Percentiles rank a stretch among this genome's conserved stretches.
phyloP scores from a whole-genome alignment of 2,113 vertebrate genomes.

The Leptosomus discolor region DNA sequence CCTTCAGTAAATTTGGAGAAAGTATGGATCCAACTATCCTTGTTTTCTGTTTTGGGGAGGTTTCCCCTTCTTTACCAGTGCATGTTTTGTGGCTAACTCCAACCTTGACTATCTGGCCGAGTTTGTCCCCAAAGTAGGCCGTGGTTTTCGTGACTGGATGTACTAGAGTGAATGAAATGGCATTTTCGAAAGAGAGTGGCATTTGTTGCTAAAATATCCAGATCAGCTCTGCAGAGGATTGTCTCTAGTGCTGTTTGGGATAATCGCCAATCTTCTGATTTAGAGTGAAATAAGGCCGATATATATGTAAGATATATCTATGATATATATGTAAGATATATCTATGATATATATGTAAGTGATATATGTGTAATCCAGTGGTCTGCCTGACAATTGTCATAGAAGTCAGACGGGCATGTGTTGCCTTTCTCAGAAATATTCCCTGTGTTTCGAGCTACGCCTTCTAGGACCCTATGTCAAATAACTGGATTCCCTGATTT shows the following conservation, averaged over 20 bases:
- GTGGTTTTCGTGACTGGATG: not conserved
- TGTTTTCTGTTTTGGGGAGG: not conserved
- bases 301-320: no score
- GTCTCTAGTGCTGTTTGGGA: not conserved
- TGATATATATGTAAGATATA: no score
- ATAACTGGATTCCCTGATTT: not conserved
- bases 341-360: no score
- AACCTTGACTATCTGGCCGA: not conserved
- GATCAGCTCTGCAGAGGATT: not conserved
- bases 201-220: not conserved
- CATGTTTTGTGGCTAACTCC: not conserved
- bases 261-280: not conserved
- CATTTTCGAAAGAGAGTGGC: not conserved
- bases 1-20: not conserved
- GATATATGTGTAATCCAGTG: not conserved
- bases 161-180: not conserved
- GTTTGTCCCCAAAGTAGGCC: not conserved
- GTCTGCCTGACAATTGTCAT: not conserved
- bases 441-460: not conserved
- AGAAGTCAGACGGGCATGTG: not conserved
- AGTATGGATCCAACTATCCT: not conserved
- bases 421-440: not conserved
- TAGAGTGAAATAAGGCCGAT: not conserved
- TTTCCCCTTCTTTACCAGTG: not conserved
- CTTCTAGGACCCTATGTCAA: not conserved